Evolutionary conservation across 1,140 invertebrate species (phyloP).

Genomic region (Colletes gigas): DNA sequence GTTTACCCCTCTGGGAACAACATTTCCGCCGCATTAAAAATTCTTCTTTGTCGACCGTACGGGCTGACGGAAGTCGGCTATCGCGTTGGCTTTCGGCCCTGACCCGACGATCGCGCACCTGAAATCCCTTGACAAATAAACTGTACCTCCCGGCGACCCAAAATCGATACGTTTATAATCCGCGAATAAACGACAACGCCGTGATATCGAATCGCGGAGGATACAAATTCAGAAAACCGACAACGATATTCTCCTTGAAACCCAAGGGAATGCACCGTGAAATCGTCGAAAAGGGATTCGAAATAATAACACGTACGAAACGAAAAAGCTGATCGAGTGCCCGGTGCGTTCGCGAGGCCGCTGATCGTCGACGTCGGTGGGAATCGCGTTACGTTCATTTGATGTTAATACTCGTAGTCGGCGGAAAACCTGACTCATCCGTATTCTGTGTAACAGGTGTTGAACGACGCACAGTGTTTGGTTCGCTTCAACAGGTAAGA

Average conservation of each 20-base stretch:
- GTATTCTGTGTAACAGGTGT: constrained; percentile 63
- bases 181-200: too few species aligned
- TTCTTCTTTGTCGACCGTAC: constrained; percentile 64
- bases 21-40: constrained; percentile 66
- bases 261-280: too few species aligned
- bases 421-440: constrained; percentile 45
- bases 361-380: neutral
- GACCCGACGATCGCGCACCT: constrained; percentile 54
- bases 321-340: too few species aligned
- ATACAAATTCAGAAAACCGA: too few species aligned
- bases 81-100: constrained; percentile 59
- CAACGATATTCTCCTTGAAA: too few species aligned
- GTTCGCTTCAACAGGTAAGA: constrained; percentile 62
- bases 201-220: too few species aligned
- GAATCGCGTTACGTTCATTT: constrained; percentile 25
- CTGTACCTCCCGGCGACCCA: too few species aligned
- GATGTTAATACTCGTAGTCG: constrained; percentile 34
- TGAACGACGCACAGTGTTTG: constrained; percentile 57
- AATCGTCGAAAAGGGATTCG: too few species aligned
- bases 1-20: constrained; percentile 59
- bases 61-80: constrained; percentile 64
- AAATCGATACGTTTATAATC: neutral
- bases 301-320: too few species aligned
- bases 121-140: constrained; percentile 29
- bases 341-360: neutral